A percentile compares a stretch with the other conserved stretches of the same genome.
These are phyloP conservation scores for Connochaetes taurinus DNA, from an alignment of 2,113 vertebrate species.

Conservation along the genomic window DNA sequence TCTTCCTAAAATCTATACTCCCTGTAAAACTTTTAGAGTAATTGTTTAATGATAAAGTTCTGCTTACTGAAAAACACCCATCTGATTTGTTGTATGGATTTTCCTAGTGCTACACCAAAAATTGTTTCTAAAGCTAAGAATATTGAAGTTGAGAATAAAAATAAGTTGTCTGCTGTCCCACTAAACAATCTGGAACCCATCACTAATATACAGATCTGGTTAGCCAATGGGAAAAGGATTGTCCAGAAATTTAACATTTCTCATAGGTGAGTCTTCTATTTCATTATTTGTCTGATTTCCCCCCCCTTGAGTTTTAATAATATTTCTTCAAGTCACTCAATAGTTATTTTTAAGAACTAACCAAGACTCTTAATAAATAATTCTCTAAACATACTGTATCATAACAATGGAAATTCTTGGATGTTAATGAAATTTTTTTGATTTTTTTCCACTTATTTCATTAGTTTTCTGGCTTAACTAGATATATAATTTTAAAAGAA, in stretches of 20 bases:
- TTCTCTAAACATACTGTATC: background rate
- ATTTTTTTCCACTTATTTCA: background rate
- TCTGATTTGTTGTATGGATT: conserved; percentile 44
- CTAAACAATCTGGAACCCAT: conserved; percentile 88
- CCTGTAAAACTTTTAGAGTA: background rate
- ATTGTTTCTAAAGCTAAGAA: conserved; percentile 88
- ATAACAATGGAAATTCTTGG: background rate
- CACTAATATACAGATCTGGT: conserved; percentile 95
- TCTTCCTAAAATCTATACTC: background rate
- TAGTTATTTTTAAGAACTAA: background rate
- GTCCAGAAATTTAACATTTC: conserved; percentile 95
- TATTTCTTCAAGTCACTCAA: background rate
- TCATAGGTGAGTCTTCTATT: conserved; percentile 84
- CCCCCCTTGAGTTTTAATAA: background rate
- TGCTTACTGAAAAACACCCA: background rate
- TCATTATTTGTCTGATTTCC: background rate
- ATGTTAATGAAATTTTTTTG: background rate
- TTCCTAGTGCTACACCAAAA: conserved; percentile 89
- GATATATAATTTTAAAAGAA: background rate
- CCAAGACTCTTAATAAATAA: background rate
- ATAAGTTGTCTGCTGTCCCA: conserved; percentile 83
- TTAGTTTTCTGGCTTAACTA: background rate
- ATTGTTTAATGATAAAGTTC: background rate
- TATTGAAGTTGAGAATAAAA: conserved; percentile 81
- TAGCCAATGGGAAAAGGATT: conserved; percentile 93